Evolutionary conservation across 2,113 vertebrate genomes (phyloP).

Genomic region (Sarotherodon lohbergeri): DNA sequence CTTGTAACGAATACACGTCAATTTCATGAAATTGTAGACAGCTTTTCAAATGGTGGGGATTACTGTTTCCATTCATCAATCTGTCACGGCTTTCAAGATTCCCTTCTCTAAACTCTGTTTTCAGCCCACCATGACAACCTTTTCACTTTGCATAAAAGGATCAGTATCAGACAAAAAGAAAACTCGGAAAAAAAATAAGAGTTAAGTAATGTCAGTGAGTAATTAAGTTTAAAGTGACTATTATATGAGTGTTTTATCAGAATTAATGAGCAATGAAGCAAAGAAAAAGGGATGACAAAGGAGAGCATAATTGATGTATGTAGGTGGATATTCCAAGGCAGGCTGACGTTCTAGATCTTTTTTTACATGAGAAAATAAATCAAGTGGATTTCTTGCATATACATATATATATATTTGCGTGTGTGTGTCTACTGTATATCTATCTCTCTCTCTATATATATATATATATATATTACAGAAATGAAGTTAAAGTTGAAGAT

Average conservation of each 20-base stretch:
- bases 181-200: neutral
- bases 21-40: neutral
- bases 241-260: neutral
- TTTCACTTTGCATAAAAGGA: neutral
- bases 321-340: neutral
- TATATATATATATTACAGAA: neutral
- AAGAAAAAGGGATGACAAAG: neutral
- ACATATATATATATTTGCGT: neutral
- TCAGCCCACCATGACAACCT: neutral
- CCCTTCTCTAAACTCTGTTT: neutral
- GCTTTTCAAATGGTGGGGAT: neutral
- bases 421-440: no score
- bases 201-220: neutral
- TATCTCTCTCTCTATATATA: no score
- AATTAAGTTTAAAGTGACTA: neutral
- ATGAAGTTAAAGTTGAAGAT: neutral
- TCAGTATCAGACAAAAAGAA: neutral
- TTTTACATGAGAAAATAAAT: neutral
- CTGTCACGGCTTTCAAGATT: neutral
- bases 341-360: neutral
- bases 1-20: neutral
- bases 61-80: neutral
- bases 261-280: neutral
- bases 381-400: neutral
- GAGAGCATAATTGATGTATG: neutral